Base-by-base conservation (phyloP, 2,888 invertebrate species). In the Drosophila birchii region DNA sequence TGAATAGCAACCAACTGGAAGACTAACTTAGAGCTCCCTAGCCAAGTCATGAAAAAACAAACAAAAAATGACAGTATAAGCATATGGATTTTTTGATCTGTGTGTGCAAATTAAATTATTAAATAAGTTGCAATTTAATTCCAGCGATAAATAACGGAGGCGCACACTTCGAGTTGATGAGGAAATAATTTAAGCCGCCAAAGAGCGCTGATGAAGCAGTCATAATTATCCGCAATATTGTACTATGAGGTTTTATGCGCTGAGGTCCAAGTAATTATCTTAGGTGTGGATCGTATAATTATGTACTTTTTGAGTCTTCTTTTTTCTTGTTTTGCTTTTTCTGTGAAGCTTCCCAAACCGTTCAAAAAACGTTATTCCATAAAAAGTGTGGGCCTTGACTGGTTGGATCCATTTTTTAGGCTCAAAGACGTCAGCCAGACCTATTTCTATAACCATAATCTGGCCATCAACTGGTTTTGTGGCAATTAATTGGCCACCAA, bases 1-100 rank as follows among this genome's bases (percentile, higher is more conserved):
- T 84, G 89, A 89, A 78, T 58, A 9, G 5, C 45, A 26, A 26
- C 45, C 29, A 29, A 29, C 29, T 29, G 29, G 29, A 29, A 29
- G 29, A 29, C 29, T 29, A 29, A 29, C 29, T 29, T 49, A 5
- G n/a, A 16, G 64, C 74, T 41, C 74, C 60, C 54, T 29, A 6
- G 38, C 38, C 72, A 20, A 51, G 32, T 36, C 68, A 36, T 29
- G 29, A 34, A 41, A 23, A 41, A 23, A 4, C 53, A 29, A 39
- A 39, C 39, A 47, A 32, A 41, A 12, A 9, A 26, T 47, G 64
- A 20, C 39, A 36, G 39, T 14, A 11, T 29, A 26, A 45, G n/a
- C n/a, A 29, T 26, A 67, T 68, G 26, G 34, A 47, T 39, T 63
- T 39, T 45, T 38, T 62, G 63, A 63, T 36, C 63, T 38, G 36